Evolutionary conservation across 2,888 invertebrate species (phyloP), one percentile per base, ranked within the genome.

Genomic region (Therioaphis trifolii): DNA sequence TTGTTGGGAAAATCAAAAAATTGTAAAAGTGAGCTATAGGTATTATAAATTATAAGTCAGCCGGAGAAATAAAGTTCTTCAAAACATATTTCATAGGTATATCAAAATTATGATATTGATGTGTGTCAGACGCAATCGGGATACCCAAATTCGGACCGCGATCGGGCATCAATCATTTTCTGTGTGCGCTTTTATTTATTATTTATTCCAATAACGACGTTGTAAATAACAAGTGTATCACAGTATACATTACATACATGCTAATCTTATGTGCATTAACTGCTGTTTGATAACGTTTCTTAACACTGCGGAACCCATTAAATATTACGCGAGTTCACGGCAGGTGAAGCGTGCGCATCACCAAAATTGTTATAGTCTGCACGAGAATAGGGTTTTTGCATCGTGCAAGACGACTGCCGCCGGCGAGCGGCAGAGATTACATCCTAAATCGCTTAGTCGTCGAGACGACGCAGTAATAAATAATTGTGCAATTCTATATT

Each of bases 321-420:
- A 78, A 40, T 21, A 78, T 68, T 55, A 78, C 55, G 78, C 27
- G 68, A 55, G 12, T 55, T 68, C 29, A 69, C 68, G 78, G 68
- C 68, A 55, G 68, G 66, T 29, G n/a, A 52, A 40, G 18, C 68
- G 24, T 27, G 43, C 55, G 18, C 18, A 35, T 35, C 35, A 68
- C 40, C 12, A 40, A 52, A 18, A 68, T 66, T 7, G 18, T 63
- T 66, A 77, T 11, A 43, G 43, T 21, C n/a, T n/a, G n/a, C 4
- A 18, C 24, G 66, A 66, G 49, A 52, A 66, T 66, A 24, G 35
- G 21, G 55, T 61, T 46, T 35, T 9, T 49, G 49, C 21, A 4
- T 14, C 4, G 4, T 4, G 3, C 9, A 49, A 49, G 14, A 21
- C 12, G 21, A 15, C 12, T 29, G 9, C 24, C 18, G 27, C 29